Percentiles rank a stretch among this genome's conserved stretches.
Evolutionary conservation across 2,888 invertebrate species (phyloP).

Genomic region (Lissocephala sabroskyi): DNA sequence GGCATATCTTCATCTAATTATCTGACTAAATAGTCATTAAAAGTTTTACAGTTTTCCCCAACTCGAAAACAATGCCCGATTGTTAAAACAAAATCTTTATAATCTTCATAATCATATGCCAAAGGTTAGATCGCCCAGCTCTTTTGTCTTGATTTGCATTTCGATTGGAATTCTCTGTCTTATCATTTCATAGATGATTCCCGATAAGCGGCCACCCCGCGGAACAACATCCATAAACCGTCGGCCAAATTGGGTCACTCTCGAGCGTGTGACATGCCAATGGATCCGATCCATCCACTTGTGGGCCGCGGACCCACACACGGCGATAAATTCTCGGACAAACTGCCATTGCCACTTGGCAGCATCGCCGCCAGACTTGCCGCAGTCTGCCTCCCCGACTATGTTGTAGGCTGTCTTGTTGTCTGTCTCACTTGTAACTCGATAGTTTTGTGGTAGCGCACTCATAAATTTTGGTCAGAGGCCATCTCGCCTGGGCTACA

Average conservation of each 20-base stretch:
- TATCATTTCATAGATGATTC: conserved; percentile 37
- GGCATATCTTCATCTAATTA: conserved; percentile 22
- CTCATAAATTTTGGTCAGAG: conserved; percentile 54
- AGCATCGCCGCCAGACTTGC: conserved; percentile 15
- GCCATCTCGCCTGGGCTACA: conserved; percentile 39
- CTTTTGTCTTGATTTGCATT: conserved; percentile 36
- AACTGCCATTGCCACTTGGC: conserved; percentile 51
- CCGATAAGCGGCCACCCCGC: conserved; percentile 35
- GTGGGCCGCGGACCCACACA: conserved; percentile 2
- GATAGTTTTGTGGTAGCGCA: conserved; percentile 67
- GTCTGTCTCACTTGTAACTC: conserved; percentile 50
- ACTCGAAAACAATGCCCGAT: conserved; percentile 12
- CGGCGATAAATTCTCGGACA: conserved; percentile 45
- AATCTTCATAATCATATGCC: conserved; percentile 29
- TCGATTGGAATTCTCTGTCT: conserved; percentile 41
- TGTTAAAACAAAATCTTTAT: conserved; percentile 2
- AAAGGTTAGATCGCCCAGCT: conserved; percentile 24
- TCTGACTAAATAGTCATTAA: conserved; percentile 15
- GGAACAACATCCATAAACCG: conserved; percentile 23
- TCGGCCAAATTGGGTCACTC: conserved; percentile 47
- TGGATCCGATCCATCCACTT: conserved; percentile 19
- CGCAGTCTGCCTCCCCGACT: conserved; percentile 29
- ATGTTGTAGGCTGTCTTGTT: conserved; percentile 60
- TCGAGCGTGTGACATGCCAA: conserved; percentile 4
- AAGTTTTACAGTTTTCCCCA: conserved; percentile 29